Evolutionary conservation across 1,140 invertebrate species (phyloP), one percentile per base, ranked within the genome.

Genomic region (Hylaeus volcanicus): DNA sequence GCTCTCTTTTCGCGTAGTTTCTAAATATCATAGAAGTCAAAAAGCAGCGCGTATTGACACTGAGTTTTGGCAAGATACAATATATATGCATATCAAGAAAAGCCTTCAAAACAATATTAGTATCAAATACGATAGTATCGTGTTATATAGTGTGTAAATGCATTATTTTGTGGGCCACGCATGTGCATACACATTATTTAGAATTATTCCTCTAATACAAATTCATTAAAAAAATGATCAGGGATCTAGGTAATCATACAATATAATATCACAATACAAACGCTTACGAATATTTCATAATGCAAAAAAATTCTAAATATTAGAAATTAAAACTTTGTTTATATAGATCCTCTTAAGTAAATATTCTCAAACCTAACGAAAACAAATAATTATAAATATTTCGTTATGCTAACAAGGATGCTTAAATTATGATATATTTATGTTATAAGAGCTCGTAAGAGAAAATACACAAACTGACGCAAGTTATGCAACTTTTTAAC

Each of bases 21-120:
- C n/a, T 84, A 85, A 82, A 83, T 83, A 65, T 51, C 48, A 41
- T 82, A 83, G 56, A 83, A 82, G 61, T 74, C 41, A 81, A 82
- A 82, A 87, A 86, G 81, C 85, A 80, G 78, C 83, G 86, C 75
- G 72, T 86, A 87, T 87, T 86, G 78, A 87, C 85, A 83, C 76
- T 81, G 71, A 87, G 68, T 82, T 85, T 87, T 87, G 79, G 82
- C 80, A 82, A 83, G 66, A 48, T 68, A 64, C 9, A 84, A 60
- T 80, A 77, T 82, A 74, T 73, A 74, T 82, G 73, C 82, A 41
- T 86, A 83, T 86, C 84, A 87, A 87, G 79, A 84, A 87, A 87
- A 87, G 86, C 85, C 56, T 58, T 87, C 82, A 61, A 88, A 88
- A 87, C 68, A 87, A 88, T 82, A 88, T 87, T 71, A 60, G 69